A percentile compares a stretch with the other conserved stretches of the same genome.
These are phyloP conservation scores for Pocillopora meandrina DNA, from an alignment of 92 coral and sea anemone genomes.

Conservation along the genomic window DNA sequence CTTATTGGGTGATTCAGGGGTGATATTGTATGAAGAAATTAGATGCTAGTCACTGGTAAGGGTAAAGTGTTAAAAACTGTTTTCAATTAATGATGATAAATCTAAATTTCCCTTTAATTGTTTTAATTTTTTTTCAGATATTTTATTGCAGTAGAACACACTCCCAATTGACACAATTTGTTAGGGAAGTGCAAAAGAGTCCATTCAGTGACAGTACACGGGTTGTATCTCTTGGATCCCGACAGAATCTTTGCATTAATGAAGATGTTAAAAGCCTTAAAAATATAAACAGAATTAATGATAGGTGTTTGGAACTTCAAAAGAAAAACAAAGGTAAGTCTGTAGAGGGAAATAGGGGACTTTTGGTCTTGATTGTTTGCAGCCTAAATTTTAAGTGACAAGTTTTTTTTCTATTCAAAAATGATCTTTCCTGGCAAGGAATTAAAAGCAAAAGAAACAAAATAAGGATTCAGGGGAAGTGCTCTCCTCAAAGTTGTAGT, in stretches of 20 bases:
- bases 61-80: too few species aligned
- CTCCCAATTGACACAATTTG: conserved; percentile 97
- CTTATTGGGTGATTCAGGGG: too few species aligned
- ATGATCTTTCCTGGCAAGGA: too few species aligned
- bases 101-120: neutral
- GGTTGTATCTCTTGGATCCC: conserved; percentile 92
- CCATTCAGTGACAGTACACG: conserved; percentile 78
- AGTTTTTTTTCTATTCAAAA: too few species aligned
- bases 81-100: neutral
- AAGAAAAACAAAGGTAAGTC: conserved; percentile 62
- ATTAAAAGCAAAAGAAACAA: too few species aligned
- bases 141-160: conserved; percentile 98
- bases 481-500: too few species aligned
- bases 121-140: conserved; percentile 52
- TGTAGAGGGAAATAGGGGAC: too few species aligned
- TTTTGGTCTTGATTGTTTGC: too few species aligned
- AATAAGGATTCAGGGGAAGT: too few species aligned
- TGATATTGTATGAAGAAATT: too few species aligned
- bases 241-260: conserved; percentile 95
- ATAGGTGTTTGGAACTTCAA: conserved; percentile 92
- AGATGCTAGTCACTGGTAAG: too few species aligned
- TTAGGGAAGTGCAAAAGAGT: conserved; percentile 93
- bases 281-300: conserved; percentile 87
- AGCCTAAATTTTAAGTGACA: too few species aligned
- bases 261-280: conserved; percentile 84